Base-by-base conservation (phyloP, 2,888 invertebrate genomes). In the Caenorhabditis sp. region DNA sequence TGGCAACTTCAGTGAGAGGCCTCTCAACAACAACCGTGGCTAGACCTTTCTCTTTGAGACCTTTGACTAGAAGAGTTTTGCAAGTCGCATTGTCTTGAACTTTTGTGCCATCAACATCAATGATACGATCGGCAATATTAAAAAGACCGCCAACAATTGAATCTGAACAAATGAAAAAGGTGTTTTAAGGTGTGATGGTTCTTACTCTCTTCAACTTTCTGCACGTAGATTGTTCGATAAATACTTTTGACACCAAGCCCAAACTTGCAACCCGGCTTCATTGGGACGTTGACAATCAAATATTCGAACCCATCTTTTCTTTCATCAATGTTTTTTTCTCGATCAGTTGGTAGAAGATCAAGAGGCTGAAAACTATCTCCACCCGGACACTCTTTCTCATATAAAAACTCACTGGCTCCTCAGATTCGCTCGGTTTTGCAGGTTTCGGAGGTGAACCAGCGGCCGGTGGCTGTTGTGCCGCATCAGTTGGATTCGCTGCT, bases 171-270 rank as follows among this genome's bases (percentile, higher is more conserved):
- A n/a, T n/a, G 49, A 24, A 27, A 17, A 23, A 17, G 2, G 5
- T 12, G 10, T 53, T 21, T 23, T 23, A 23, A 55, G 4, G 26
- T n/a, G n/a, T n/a, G n/a, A n/a, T n/a, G 14, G 1, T 24, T 6
- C 64, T 58, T 37, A 72, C 72, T 72, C 14, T 72, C 72, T 37
- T 72, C 72, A 2, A 55, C 60, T 51, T 72, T 72, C n/a, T 65
- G 31, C 27, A 72, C 68, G 54, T 57, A 72, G 19, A 72, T 67
- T 57, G 37, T 72, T 27, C 58, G 67, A 31, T 62, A 64, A 26
- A 72, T 67, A 27, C 64, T 68, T 37, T 72, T 72, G 59, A 72
- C 64, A 31, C 72, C 72, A 1, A 72, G 43, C 19, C 72, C 72
- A 43, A 72, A 72, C 24, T 72, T 72, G 17, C 61, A 23, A 5